Evolutionary conservation across 2,113 vertebrate genomes (phyloP).

Genomic region (Austrofundulus limnaeus): DNA sequence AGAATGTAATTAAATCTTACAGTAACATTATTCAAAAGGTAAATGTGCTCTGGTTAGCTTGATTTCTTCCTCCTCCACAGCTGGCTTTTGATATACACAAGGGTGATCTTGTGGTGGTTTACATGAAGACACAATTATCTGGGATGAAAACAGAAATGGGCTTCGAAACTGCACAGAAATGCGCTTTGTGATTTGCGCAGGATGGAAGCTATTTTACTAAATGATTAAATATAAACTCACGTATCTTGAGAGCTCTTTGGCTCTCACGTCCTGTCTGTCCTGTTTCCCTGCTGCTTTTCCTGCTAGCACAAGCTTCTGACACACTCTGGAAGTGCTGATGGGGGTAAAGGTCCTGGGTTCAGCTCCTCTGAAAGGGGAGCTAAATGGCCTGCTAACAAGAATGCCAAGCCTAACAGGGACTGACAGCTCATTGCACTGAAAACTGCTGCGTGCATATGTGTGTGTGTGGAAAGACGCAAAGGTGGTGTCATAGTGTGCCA

Average conservation of each 20-base stretch:
- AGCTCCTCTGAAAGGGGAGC: slow-evolving; percentile 72
- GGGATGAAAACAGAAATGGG: slow-evolving; percentile 5
- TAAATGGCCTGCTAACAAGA: slow-evolving; percentile 74
- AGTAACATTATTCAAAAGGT: slow-evolving; percentile 64
- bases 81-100: slow-evolving; percentile 43
- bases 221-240: slow-evolving; percentile 42
- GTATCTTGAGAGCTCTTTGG: slow-evolving; percentile 42
- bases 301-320: slow-evolving; percentile 23
- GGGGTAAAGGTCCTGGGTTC: slow-evolving; percentile 64
- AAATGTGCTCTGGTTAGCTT: slow-evolving; percentile 50
- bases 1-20: slow-evolving; percentile 72
- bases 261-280: slow-evolving; percentile 58
- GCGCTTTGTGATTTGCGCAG: slow-evolving; percentile 15
- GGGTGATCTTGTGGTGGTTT: slow-evolving; percentile 32
- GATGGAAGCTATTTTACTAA: slow-evolving; percentile 47
- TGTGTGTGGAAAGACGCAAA: slow-evolving; percentile 2
- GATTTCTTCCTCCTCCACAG: slow-evolving; percentile 35
- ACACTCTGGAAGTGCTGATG: slow-evolving; percentile 55
- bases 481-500: slow-evolving; percentile 52
- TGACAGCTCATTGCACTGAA: slow-evolving; percentile 69
- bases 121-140: slow-evolving; percentile 43
- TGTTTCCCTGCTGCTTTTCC: slow-evolving; percentile 40
- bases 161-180: slow-evolving; percentile 23
- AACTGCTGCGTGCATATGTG: slow-evolving; percentile 47
- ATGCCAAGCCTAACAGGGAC: slow-evolving; percentile 76